These are phyloP conservation scores for Doryteuthis pealeii DNA, from an alignment of 1,140 invertebrate species.

Conservation along the genomic window DNA sequence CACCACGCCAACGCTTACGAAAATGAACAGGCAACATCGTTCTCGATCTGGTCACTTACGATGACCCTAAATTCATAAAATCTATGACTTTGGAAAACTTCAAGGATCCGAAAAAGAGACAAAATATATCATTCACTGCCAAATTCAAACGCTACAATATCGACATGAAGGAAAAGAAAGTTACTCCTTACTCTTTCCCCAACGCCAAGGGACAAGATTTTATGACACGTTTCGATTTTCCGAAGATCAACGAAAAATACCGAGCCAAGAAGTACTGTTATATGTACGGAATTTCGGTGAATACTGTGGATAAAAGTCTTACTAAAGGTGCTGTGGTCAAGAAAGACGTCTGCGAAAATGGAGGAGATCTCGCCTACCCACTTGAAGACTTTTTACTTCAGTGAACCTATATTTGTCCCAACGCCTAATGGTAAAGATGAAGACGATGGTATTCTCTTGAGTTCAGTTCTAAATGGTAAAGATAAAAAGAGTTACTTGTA, in stretches of 20 bases:
- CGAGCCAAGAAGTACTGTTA: slow-evolving; percentile 45
- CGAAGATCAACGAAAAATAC: slow-evolving; percentile 50
- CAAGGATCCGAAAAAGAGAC: slow-evolving; percentile 26
- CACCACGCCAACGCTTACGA: slow-evolving; percentile 54
- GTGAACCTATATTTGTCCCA: slow-evolving; percentile 49
- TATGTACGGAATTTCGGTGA: slow-evolving; percentile 48
- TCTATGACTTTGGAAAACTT: slow-evolving; percentile 35
- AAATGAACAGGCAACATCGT: slow-evolving; percentile 30
- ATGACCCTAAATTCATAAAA: slow-evolving; percentile 33
- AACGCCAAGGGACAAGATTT: slow-evolving; percentile 26
- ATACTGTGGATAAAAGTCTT: slow-evolving; percentile 37
- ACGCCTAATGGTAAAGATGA: slow-evolving; percentile 31
- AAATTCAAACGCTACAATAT: slow-evolving; percentile 38
- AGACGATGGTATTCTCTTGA: slow-evolving; percentile 48
- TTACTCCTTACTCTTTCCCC: not conserved
- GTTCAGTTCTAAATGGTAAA: slow-evolving; percentile 44
- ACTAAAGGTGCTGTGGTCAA: slow-evolving; percentile 47
- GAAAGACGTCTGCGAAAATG: slow-evolving; percentile 45
- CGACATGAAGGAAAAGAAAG: slow-evolving; percentile 26
- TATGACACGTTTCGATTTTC: slow-evolving; percentile 39
- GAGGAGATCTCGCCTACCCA: slow-evolving; percentile 33
- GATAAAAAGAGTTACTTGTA: slow-evolving; percentile 35
- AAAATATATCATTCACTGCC: slow-evolving; percentile 30
- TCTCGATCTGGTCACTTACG: slow-evolving; percentile 48
- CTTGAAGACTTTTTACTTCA: slow-evolving; percentile 31